Evolutionary conservation across 1,140 invertebrate genomes (phyloP).

Genomic region (Drosophila lacteicornis): DNA sequence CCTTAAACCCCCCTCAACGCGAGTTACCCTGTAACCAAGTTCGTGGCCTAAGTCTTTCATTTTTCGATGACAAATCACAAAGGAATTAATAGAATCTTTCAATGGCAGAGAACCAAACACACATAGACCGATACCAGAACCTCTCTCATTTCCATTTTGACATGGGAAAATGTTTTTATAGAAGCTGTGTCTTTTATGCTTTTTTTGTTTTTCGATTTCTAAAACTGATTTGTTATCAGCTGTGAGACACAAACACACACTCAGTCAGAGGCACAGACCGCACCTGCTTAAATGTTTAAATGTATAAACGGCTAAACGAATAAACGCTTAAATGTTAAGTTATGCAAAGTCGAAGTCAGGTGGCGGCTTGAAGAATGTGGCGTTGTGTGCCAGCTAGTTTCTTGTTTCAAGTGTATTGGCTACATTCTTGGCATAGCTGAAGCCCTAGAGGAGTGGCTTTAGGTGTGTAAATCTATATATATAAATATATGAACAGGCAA

Average conservation of each 20-base stretch:
- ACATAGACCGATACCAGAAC: not conserved
- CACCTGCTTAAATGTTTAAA: slow-evolving; percentile 45
- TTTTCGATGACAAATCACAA: slow-evolving; percentile 13
- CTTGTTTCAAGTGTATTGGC: slow-evolving; percentile 4
- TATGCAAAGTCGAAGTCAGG: slow-evolving; percentile 38
- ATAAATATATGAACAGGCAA: not conserved
- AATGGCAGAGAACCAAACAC: not conserved
- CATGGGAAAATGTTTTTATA: slow-evolving; percentile 30
- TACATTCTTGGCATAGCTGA: slow-evolving; percentile 56
- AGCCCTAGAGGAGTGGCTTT: slow-evolving; percentile 17
- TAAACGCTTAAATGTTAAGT: slow-evolving; percentile 55
- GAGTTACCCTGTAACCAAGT: slow-evolving; percentile 28
- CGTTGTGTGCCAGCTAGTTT: slow-evolving; percentile 20
- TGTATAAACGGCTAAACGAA: slow-evolving; percentile 6
- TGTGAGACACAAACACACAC: slow-evolving; percentile 2
- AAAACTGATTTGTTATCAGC: slow-evolving; percentile 56
- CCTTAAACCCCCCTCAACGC: not conserved
- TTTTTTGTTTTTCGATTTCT: slow-evolving; percentile 36
- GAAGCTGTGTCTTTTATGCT: not conserved
- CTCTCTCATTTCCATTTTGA: slow-evolving; percentile 16
- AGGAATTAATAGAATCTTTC: slow-evolving; percentile 7
- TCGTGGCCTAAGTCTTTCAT: slow-evolving; percentile 68
- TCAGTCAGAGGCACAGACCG: slow-evolving; percentile 10
- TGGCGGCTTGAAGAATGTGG: slow-evolving; percentile 19
- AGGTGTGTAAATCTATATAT: too few relatives aligned